Conservation (phyloP, 2,113 vertebrate species). For the Greenwoodochromis staneri region DNA sequence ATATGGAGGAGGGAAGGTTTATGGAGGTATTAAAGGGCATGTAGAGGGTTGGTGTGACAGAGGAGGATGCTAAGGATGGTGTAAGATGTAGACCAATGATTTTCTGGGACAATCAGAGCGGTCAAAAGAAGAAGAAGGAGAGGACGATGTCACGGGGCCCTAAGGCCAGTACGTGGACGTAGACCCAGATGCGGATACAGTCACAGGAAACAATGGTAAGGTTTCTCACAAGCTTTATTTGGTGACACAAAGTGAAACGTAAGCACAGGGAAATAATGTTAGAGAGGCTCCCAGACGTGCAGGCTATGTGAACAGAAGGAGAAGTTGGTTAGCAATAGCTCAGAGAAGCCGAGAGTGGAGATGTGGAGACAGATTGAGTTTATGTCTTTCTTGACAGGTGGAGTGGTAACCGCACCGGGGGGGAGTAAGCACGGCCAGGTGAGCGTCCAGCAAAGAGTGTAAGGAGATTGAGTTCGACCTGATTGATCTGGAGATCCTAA, state of each 20-base stretch:
- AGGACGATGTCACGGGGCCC: background rate
- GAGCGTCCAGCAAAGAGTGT: background rate
- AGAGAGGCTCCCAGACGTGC: rapidly evolving
- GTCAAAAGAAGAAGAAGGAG: background rate
- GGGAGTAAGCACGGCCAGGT: background rate
- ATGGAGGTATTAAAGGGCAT: background rate
- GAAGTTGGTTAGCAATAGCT: background rate
- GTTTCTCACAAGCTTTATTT: background rate
- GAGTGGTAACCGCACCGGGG: background rate
- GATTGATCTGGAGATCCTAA: background rate
- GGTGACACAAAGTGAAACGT: background rate
- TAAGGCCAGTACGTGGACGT: background rate
- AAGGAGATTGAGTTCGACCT: background rate
- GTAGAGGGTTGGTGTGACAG: background rate
- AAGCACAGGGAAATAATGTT: background rate
- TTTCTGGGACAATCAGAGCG: background rate
- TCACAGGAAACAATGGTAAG: background rate
- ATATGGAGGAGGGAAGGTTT: background rate
- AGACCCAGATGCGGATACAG: background rate
- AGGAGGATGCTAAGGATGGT: background rate
- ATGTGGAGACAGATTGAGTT: background rate
- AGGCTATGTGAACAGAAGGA: rapidly evolving
- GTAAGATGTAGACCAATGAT: background rate
- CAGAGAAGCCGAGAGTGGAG: background rate
- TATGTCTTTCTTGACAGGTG: background rate